These are phyloP conservation scores for Aphelocoma coerulescens DNA, from an alignment of 2,113 vertebrate genomes.

Conservation along the genomic window DNA sequence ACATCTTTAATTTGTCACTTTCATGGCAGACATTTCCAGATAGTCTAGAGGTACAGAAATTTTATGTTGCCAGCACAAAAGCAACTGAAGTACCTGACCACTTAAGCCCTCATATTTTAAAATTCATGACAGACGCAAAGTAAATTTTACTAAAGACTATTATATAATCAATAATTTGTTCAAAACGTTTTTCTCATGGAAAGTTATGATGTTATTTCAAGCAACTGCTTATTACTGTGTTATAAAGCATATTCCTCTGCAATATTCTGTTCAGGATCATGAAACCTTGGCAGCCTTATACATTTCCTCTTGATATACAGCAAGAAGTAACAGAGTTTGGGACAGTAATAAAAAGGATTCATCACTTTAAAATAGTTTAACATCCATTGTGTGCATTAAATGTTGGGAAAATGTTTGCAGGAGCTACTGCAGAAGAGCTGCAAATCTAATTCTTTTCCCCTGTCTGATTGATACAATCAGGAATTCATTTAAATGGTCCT, in stretches of 20 bases:
- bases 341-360: conserved; percentile 49
- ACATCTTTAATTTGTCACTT: background rate
- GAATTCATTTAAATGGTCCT: conserved; percentile 58
- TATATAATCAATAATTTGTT: conserved; percentile 60
- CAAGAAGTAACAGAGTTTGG: conserved; percentile 40
- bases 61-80: conserved; percentile 11
- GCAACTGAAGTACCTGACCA: conserved; percentile 24
- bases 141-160: conserved; percentile 65
- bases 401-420: conserved; percentile 57
- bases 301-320: conserved; percentile 23
- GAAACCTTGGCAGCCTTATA: conserved; percentile 17
- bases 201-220: conserved; percentile 53
- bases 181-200: conserved; percentile 50
- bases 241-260: conserved; percentile 28
- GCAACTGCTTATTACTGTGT: conserved; percentile 24
- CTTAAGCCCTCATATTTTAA: conserved; percentile 37
- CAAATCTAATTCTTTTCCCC: conserved; percentile 44
- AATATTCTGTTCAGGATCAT: conserved; percentile 36
- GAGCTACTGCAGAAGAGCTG: conserved; percentile 11
- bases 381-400: conserved; percentile 32
- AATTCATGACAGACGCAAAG: conserved; percentile 34
- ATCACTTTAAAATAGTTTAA: conserved; percentile 47
- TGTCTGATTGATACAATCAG: conserved; percentile 53
- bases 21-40: conserved; percentile 16
- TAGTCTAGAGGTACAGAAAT: conserved; percentile 17